These are phyloP conservation scores for Labia minor DNA, from an alignment of 2,888 invertebrate species.

Conservation along the genomic window DNA sequence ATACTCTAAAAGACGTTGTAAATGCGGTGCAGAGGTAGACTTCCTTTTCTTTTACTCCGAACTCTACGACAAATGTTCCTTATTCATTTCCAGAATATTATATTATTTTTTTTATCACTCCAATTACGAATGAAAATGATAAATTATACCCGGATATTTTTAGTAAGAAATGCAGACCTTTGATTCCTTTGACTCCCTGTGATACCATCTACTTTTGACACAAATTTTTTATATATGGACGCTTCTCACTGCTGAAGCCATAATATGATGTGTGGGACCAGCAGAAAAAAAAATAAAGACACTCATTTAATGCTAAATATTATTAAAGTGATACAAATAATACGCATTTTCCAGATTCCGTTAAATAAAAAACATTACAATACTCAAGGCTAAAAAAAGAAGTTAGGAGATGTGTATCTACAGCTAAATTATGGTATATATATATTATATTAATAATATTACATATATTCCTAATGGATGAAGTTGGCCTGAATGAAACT, in stretches of 20 bases:
- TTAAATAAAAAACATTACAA: slow-evolving; percentile 1
- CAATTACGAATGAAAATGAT: background rate
- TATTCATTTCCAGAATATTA: no score
- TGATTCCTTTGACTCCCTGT: background rate
- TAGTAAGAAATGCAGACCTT: background rate
- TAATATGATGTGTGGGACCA: background rate
- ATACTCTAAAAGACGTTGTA: slow-evolving; percentile 59
- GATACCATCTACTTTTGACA: background rate
- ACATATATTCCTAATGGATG: background rate
- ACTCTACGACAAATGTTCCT: background rate
- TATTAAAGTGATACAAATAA: background rate
- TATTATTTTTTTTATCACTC: background rate
- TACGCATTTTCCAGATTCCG: background rate
- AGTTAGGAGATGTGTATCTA: no score
- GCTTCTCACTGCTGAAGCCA: slow-evolving; percentile 13
- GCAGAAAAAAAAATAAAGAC: background rate
- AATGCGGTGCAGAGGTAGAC: slow-evolving; percentile 58
- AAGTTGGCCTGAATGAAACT: slow-evolving; percentile 5
- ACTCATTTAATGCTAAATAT: background rate
- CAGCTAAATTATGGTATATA: no score
- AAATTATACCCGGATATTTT: background rate
- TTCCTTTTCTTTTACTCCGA: background rate
- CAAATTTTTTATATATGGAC: background rate
- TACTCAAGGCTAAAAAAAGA: background rate
- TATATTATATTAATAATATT: no score